Evolutionary conservation across 2,888 invertebrate genomes (phyloP), one percentile per base, ranked within the genome.

Genomic region (Eustalomyia histrio): DNA sequence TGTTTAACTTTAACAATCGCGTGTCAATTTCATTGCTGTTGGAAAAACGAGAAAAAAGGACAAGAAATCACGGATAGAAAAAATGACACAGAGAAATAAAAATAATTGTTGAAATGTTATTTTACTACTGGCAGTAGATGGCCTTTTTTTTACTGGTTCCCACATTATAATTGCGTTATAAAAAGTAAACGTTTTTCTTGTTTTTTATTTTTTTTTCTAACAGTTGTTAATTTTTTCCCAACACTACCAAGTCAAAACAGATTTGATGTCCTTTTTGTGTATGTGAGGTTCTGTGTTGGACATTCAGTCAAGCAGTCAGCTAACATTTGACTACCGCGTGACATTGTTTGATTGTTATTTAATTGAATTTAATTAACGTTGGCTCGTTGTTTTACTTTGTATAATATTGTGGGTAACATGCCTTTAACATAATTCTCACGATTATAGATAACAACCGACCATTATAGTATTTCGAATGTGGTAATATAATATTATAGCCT

Each of bases 301-400:
- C 85, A 83, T 79, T 75, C 81, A 72, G 79, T 75, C 68, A 82
- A 81, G 73, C 81, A 72, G 79, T 75, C 68, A 82, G 82, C 65
- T 82, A 85, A 83, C 83, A 84, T 83, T 84, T 87, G 86, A 88
- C 85, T 87, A 85, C 87, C 86, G 88, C 85, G 88, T 88, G 88
- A 89, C 89, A 87, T 86, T 87, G 87, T 87, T 89, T 89, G 89
- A 88, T 88, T 89, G 89, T 86, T 87, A 86, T 89, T 89, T 88
- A 89, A 89, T 88, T 88, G 89, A 89, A 88, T 88, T 89, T 88
- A 88, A 88, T 89, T 88, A 89, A 88, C 86, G 86, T 86, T 84
- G 71, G 73, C 69, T 82, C 7, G 29, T 29, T 29, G 3, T 71
- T 57, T 35, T 64, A 43, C 58, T 10, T 61, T 64, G 55, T 57